A percentile compares a stretch with the other conserved stretches of the same genome.
phyloP scores from a whole-genome alignment of 2,113 vertebrate species.

The Mesembrinibis cayennensis region DNA sequence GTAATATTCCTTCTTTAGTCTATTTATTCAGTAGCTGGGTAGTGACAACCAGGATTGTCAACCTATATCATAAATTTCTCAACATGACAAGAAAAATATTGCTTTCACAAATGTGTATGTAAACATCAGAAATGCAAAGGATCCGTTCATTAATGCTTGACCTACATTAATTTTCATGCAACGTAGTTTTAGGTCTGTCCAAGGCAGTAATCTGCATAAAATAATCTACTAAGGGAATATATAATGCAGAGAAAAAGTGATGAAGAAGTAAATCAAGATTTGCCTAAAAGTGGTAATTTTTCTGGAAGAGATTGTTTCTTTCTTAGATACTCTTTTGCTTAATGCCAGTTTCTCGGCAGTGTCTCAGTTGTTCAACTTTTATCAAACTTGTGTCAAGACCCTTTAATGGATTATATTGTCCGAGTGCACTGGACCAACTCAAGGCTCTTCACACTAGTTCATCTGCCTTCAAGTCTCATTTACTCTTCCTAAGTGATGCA shows the following conservation, averaged over 20 bases:
- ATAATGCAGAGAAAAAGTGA: neutral
- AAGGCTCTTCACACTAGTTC: neutral
- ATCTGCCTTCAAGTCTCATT: neutral
- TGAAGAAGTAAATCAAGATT: neutral
- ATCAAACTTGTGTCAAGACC: neutral
- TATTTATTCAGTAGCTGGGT: neutral
- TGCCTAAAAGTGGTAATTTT: neutral
- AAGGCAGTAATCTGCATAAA: neutral
- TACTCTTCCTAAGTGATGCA: neutral
- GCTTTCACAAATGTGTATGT: neutral
- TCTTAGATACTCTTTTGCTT: neutral
- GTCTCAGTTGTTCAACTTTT: neutral
- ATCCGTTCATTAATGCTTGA: neutral
- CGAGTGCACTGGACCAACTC: neutral
- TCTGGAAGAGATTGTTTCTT: neutral
- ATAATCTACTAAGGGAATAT: neutral
- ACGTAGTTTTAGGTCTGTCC: neutral
- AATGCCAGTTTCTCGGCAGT: neutral
- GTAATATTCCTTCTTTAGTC: neutral
- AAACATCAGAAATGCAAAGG: neutral
- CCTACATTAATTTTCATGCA: neutral
- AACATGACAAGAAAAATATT: neutral
- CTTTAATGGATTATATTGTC: neutral
- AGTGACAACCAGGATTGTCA: neutral
- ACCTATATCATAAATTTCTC: neutral